Evolutionary conservation across 2,888 invertebrate species (phyloP), one percentile per base, ranked within the genome.

Genomic region (Morpho deidamia): DNA sequence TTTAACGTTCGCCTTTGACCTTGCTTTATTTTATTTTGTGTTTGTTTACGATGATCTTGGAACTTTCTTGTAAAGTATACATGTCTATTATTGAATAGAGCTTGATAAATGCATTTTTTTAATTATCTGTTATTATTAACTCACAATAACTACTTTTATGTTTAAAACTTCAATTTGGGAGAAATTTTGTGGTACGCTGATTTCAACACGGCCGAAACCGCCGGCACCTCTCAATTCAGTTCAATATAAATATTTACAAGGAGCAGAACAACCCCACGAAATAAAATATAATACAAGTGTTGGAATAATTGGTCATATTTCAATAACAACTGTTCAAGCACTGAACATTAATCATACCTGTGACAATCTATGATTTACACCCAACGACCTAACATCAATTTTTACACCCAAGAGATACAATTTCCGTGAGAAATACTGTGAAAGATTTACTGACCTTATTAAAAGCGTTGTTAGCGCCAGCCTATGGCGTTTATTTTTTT

Each of bases 231-330:
- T n/a, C n/a, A n/a, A n/a, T n/a, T n/a, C n/a, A n/a, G n/a, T n/a
- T n/a, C n/a, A n/a, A n/a, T n/a, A 32, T 23, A 23, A 7, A 32
- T 3, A 42, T 42, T 42, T 8, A 3, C 8, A 40, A 8, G 7
- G 12, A 11, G 7, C 11, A 10, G 11, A 7, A 14, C 2, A 14
- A 42, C 23, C 23, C 10, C 10, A 7, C 9, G 7, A 33, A 44
- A 44, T 2, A 11, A 11, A 37, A 37, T 37, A 38, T 39, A 10
- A 39, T 11, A n/a, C 39, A 23, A 12, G 8, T 32, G 11, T 46
- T 42, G 34, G 23, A 45, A 53, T 53, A 57, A 57, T 53, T 53
- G 56, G 47, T 46, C 53, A 53, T 57, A 44, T 53, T 57, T 53
- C 53, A 44, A 43, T 53, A 49, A 53, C 42, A 56, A 54, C 50